These are phyloP conservation scores for Galeruca laticollis DNA, from an alignment of 2,888 invertebrate species.

Conservation along the genomic window DNA sequence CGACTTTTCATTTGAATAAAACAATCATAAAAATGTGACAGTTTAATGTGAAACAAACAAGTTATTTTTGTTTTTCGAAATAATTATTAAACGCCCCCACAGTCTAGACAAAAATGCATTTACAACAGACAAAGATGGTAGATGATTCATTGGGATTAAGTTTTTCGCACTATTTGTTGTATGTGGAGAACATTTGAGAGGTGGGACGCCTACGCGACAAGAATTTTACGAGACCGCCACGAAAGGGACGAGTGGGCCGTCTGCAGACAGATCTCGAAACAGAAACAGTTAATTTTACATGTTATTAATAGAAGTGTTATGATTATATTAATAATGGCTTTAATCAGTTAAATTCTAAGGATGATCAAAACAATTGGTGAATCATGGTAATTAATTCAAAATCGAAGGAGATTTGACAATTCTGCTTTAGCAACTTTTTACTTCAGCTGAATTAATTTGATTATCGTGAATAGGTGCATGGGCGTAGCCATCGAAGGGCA, in stretches of 20 bases:
- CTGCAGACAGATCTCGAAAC: not conserved
- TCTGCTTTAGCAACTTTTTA: too few species aligned
- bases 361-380: too few species aligned
- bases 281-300: constrained; percentile 1
- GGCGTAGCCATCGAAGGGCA: too few species aligned
- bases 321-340: too few species aligned
- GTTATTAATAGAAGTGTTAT: not conserved
- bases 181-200: constrained; percentile 53
- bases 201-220: constrained; percentile 51
- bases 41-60: constrained; percentile 22
- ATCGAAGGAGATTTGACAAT: too few species aligned
- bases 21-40: constrained; percentile 29
- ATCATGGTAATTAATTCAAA: too few species aligned
- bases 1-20: constrained; percentile 20
- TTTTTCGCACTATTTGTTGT: constrained; percentile 59
- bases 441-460: too few species aligned
- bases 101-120: constrained; percentile 58
- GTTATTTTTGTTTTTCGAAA: constrained; percentile 45
- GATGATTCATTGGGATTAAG: constrained; percentile 58
- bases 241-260: not conserved
- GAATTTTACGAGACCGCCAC: constrained; percentile 12
- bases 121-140: constrained; percentile 54
- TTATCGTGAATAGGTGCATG: too few species aligned
- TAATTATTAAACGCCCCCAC: constrained; percentile 49
- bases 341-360: too few species aligned